These are phyloP conservation scores for Manis javanica DNA, from an alignment of 2,797 vertebrate species.

Conservation along the genomic window DNA sequence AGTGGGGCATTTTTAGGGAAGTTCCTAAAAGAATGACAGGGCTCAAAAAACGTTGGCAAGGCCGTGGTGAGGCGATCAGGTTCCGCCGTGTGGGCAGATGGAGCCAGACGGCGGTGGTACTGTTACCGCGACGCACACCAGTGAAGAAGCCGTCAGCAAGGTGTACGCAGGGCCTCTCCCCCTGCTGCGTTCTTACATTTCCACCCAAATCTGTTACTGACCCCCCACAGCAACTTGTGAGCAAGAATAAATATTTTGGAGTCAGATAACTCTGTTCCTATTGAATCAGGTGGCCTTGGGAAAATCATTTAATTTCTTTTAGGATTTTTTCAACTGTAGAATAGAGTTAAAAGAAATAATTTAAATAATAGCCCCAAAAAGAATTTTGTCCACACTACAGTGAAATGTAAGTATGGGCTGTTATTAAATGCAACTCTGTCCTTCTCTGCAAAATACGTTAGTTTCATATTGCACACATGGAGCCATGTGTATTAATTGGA, in stretches of 20 bases:
- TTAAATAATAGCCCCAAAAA: slow-evolving; percentile 2
- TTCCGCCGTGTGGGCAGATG: slow-evolving; percentile 29
- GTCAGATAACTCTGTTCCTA: slow-evolving; percentile 7
- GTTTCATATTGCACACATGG: not conserved
- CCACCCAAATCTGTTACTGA: not conserved
- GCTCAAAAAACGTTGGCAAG: slow-evolving; percentile 55
- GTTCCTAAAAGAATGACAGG: slow-evolving; percentile 56
- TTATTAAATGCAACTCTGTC: slow-evolving; percentile 53
- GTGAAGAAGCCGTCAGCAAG: too few relatives aligned
- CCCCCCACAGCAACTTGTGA: not conserved
- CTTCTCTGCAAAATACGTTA: slow-evolving; percentile 9
- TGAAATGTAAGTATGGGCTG: not conserved
- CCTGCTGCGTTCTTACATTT: not conserved
- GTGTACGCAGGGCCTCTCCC: not conserved
- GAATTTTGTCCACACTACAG: not conserved
- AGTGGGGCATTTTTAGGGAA: slow-evolving; percentile 19
- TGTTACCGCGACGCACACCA: too few relatives aligned
- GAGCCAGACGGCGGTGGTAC: slow-evolving; percentile 21
- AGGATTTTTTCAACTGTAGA: not conserved
- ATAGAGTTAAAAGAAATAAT: slow-evolving; percentile 19
- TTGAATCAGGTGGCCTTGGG: not conserved
- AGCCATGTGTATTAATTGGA: not conserved
- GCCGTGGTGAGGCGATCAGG: not conserved
- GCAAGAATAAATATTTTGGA: not conserved
- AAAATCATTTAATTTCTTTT: not conserved